Evolutionary conservation across 2,797 vertebrate genomes (phyloP).

Genomic region (Alauda arvensis): DNA sequence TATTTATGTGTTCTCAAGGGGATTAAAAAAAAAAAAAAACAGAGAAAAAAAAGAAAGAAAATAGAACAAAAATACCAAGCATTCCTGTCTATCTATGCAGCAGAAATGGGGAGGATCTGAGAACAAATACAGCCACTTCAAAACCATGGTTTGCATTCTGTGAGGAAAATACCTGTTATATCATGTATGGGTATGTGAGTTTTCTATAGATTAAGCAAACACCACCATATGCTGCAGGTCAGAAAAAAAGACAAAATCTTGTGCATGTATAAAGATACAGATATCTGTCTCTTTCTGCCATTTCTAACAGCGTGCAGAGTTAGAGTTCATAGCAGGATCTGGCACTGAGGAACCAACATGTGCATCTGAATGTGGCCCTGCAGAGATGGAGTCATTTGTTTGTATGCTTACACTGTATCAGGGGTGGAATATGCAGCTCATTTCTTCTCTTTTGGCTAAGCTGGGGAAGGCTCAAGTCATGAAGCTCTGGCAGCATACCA

Average conservation of each 20-base stretch:
- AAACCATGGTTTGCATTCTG: background rate
- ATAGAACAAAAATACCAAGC: background rate
- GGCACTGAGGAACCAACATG: constrained; percentile 15
- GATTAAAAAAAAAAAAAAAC: background rate
- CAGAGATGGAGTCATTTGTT: background rate
- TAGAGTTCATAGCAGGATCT: constrained; percentile 26
- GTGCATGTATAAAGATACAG: background rate
- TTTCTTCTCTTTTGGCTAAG: background rate
- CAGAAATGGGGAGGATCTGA: background rate
- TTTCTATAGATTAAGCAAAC: background rate
- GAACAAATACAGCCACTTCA: background rate
- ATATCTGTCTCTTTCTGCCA: constrained; percentile 28
- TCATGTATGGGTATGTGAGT: background rate
- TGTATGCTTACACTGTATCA: background rate
- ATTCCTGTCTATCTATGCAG: background rate
- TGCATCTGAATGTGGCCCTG: constrained; percentile 19
- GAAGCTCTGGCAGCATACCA: background rate
- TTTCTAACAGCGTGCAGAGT: background rate
- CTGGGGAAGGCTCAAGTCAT: background rate
- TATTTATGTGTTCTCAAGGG: constrained; percentile 6
- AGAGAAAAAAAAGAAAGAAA: accelerated
- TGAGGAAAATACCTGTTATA: background rate
- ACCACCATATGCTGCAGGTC: background rate
- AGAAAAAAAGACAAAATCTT: background rate
- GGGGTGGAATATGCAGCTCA: background rate